Base-by-base conservation (phyloP, 2,888 invertebrate genomes). In the Phragmatobia fuliginosa region DNA sequence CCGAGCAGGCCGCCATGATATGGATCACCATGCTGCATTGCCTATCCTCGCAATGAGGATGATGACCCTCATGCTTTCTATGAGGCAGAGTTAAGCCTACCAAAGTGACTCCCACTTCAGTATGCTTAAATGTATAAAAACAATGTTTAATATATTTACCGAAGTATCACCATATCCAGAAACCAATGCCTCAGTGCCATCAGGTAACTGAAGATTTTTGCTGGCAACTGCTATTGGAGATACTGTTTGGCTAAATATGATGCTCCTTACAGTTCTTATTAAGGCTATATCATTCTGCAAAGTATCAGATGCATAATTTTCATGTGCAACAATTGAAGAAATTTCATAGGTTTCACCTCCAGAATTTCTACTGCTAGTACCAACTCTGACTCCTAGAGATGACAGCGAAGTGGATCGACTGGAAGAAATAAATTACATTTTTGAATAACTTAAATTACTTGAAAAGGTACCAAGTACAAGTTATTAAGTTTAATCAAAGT, bases 281-380 rank as follows among this genome's bases (percentile, higher is more conserved):
- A 95, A 66, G 0, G 91, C 92, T 49, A 95, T 92, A 68, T 95
- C 95, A 72, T 94, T 86, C 67, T 89, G 87, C 60, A 94, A 76
- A 1, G 90, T 90, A 0, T 68, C 56, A 2, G 80, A 5, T n/a
- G 86, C 87, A 76, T 92, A 95, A 0, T 66, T 56, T 52, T 90
- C 87, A 49, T 95, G 94, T 1, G 85, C n/a, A 11, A 87, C 78
- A 2, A 93, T 67, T 41, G 73, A 76, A 2, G 85, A 83, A 21
- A 94, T 77, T 0, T 88, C 87, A 67, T 92, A 91, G 2, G 81
- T 72, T 49, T 80, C 87, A 3, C 95, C 95, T 10, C 93, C 94
- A 21, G 88, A 79, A 16, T 83, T 73, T 11, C 93, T 88, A 41
- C 69, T 83, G 1, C 88, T 79, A 21, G 92, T 91, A 1, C 94